Base-by-base conservation (phyloP, 2,888 invertebrate species). In the Lasiommata megera region DNA sequence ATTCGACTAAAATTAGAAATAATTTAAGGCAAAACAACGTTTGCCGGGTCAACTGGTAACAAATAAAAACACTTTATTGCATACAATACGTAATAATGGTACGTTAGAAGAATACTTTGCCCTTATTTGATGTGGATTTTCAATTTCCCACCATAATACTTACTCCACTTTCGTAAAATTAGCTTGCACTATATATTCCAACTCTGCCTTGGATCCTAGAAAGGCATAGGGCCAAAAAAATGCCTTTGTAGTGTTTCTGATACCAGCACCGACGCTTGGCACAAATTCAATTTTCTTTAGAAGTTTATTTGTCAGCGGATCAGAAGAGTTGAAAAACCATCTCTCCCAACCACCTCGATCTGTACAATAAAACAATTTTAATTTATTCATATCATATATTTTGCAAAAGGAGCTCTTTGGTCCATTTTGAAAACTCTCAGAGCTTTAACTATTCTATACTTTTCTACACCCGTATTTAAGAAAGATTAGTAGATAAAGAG, bases 211-310 rank as follows among this genome's bases (percentile, higher is more conserved):
- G 0, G 96, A 96, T 8, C 95, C 95, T 0, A 96, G 80, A 72
- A 95, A 96, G 0, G 96, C 95, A 69, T 96, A 95, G 0, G 94
- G 93, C 94, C 95, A 95, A 70, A 95, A 95, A 72, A 94, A 95
- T 3, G 95, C 94, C 66, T 92, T 93, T 0, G 95, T 95, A 0
- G 94, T 94, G 74, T 96, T 95, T 50, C 91, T 92, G 5, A 96
- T 92, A 0, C 96, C 96, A 9, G 93, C 91, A 66, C 92, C 92
- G 1, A 96, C 82, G 48, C 92, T 90, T 0, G 93, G 89, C 1
- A 96, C 94, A 12, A 93, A 90, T 73, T 96, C 95, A 60, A 95
- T 79, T 73, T 93, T 93, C 66, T 91, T 93, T 46, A 95, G 86
- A 7, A 96, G 81, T 68, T 92, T 93, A 28, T 88, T 85, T 0